phyloP scores from a whole-genome alignment of 2,797 vertebrate genomes.

The Myiotriccus ornatus region DNA sequence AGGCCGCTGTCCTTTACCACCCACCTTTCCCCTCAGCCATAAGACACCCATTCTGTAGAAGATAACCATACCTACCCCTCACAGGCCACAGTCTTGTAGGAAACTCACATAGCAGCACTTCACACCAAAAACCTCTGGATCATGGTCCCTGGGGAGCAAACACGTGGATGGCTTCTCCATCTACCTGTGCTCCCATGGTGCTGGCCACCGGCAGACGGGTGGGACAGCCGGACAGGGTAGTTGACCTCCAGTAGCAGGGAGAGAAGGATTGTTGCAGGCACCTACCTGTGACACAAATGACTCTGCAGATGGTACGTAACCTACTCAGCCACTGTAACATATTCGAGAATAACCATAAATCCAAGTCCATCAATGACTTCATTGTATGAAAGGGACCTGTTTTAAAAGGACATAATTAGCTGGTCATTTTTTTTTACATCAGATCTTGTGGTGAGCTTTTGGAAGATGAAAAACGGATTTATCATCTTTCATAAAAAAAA shows the following conservation, averaged over 20 bases:
- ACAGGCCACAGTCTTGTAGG: not conserved
- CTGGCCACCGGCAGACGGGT: not conserved
- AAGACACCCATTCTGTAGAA: not conserved
- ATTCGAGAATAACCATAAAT: not conserved
- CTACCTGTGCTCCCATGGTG: not conserved
- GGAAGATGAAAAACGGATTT: not conserved
- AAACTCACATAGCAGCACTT: accelerated
- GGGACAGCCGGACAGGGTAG: not conserved
- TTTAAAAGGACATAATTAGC: not conserved
- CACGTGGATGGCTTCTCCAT: not conserved
- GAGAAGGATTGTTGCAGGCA: not conserved
- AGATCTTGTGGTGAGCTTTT: not conserved
- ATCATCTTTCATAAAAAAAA: not conserved
- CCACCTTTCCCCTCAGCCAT: not conserved
- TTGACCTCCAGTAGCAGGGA: not conserved
- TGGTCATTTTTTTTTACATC: not conserved
- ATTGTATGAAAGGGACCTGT: not conserved
- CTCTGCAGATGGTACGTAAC: not conserved
- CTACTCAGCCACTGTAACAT: not conserved
- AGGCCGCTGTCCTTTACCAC: not conserved
- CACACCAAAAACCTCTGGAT: not conserved
- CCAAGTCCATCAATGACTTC: not conserved
- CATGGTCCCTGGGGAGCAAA: not conserved
- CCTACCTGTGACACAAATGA: not conserved
- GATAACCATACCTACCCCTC: not conserved